Base-by-base conservation (phyloP, 2,888 invertebrate genomes). In the Macrophya alboannulata region DNA sequence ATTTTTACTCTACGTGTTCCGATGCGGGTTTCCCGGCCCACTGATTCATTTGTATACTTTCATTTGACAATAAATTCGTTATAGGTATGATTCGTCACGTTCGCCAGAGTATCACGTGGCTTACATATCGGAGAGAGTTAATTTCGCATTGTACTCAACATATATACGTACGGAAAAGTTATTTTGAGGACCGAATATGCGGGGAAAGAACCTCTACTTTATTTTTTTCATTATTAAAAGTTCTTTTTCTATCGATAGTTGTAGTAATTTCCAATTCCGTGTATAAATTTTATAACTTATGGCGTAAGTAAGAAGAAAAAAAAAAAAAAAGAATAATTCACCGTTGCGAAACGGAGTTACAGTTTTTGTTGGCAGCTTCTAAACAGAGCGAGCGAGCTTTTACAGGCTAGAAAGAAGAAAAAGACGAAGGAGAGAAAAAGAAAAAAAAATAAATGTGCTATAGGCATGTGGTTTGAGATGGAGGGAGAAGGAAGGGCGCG, bases 401-500 rank as follows among this genome's bases (percentile, higher is more conserved):
- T 15, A 77, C 77, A 77, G 37, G 31, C 72, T 74, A 45, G 72
- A 68, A 68, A 25, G 37, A 25, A 8, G 37, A 68, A 37, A 4
- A 31, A 65, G 9, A 71, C 12, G 12, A 43, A 74, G 25, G 21
- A 74, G 45, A 74, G 21, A 48, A 25, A 77, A 17, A 48, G 37
- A 55, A 55, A 51, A 25, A 21, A 4, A 15, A 43, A 74, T n/a
- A 45, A 0, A 45, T 71, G 45, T 74, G 21, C 10, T 45, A 74
- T 6, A 74, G 43, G 15, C 55, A 51, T 77, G 51, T 77, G 77
- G 17, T 25, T 51, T 81, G 81, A 43, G n/a, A 31, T 17, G 43
- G 81, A 81, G 81, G 43, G 43, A 77, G 55, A 77, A 62, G 51
- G 81, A 81, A 81, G 81, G 81, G 81, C 59, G 62, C 59, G 81